Conservation (phyloP, 30 jellyfish, hydroid and myxozoan species). For the Phacellophora camtschatica region DNA sequence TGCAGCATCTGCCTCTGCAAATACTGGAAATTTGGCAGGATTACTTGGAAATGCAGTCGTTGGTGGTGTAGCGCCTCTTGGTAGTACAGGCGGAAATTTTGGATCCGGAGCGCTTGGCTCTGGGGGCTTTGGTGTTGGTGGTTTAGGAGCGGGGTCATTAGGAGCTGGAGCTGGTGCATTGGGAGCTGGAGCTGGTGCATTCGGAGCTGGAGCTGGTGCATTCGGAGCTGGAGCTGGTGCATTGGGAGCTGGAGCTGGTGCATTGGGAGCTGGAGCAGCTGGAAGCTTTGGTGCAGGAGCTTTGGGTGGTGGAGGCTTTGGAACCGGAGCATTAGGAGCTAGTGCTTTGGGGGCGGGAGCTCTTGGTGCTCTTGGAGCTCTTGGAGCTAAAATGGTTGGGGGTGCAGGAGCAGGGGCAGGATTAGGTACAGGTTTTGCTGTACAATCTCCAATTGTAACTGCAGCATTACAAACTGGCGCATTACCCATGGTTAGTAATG, state of each 20-base stretch:
- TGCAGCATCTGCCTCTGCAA: constrained; percentile 1
- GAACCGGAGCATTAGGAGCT: constrained; percentile 26
- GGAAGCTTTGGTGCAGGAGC: too few species aligned
- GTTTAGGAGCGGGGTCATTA: constrained; percentile 3
- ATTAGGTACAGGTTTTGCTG: not conserved
- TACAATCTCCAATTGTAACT: not conserved
- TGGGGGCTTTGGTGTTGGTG: constrained; percentile 28
- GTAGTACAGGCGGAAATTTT: not conserved
- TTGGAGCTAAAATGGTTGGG: not conserved
- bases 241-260: constrained; percentile 22
- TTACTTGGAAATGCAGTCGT: not conserved
- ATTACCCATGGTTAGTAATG: not conserved
- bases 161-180: constrained; percentile 6
- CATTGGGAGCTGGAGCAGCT: constrained; percentile 4
- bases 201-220: not conserved
- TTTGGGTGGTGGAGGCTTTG: constrained; percentile 15
- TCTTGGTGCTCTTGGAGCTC: constrained; percentile 8
- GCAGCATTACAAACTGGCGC: constrained; percentile 24
- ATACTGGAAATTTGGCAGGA: not conserved
- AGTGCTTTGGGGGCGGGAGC: constrained; percentile 9
- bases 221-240: not conserved
- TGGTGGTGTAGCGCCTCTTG: constrained; percentile 14
- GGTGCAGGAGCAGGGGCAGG: constrained; percentile 37
- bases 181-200: not conserved
- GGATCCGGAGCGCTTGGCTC: constrained; percentile 35